phyloP scores from a whole-genome alignment of 2,113 vertebrate species.

The Ornithorhynchus anatinus region DNA sequence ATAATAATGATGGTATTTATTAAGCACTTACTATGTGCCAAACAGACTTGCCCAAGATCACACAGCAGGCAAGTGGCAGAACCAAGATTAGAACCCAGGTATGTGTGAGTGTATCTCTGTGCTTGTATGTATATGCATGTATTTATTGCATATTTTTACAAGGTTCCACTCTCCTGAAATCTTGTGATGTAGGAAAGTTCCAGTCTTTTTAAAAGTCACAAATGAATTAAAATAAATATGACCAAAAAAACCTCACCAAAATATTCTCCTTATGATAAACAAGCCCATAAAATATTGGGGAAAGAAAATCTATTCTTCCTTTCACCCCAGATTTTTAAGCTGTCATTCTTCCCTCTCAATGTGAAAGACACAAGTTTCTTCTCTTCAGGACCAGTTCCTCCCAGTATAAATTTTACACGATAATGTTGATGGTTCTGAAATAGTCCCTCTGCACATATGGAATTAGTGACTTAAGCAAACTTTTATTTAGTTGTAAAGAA shows the following conservation, averaged over 20 bases:
- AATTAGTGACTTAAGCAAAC: constrained; percentile 36
- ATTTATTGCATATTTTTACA: not conserved
- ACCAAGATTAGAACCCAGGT: too few species aligned
- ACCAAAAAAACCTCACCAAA: not conserved
- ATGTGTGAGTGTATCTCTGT: too few species aligned
- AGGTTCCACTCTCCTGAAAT: not conserved
- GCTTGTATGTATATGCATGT: too few species aligned
- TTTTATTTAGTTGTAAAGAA: constrained; percentile 59
- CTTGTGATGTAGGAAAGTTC: not conserved
- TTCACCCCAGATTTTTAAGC: not conserved
- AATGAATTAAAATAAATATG: not conserved
- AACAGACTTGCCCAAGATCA: too few species aligned
- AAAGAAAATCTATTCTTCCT: not conserved
- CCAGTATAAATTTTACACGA: not conserved
- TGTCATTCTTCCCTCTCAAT: not conserved
- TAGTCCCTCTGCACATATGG: not conserved
- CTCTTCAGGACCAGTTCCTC: not conserved
- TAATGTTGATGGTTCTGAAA: not conserved
- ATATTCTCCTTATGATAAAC: not conserved
- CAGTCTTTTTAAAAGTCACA: constrained; percentile 3
- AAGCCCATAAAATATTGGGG: not conserved
- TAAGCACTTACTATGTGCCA: too few species aligned
- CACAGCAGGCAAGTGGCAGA: too few species aligned
- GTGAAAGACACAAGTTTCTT: not conserved
- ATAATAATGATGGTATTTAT: too few species aligned